These are phyloP conservation scores for Trissoscelio sp. DNA, from an alignment of 2,888 invertebrate species.

Conservation along the genomic window DNA sequence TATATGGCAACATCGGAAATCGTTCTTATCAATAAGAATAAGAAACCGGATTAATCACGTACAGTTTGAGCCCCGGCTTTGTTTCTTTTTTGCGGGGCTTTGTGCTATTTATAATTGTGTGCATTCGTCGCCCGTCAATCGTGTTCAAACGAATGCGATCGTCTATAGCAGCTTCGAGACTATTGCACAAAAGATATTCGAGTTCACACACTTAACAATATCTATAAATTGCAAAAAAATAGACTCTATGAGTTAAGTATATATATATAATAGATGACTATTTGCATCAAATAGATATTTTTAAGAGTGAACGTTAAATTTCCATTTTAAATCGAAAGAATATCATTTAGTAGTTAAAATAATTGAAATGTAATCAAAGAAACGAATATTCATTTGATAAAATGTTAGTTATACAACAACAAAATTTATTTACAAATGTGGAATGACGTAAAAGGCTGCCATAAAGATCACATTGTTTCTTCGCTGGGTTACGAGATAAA, in stretches of 20 bases:
- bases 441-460: constrained; percentile 40
- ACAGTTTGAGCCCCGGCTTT: constrained; percentile 79
- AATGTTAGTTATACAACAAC: constrained; percentile 8
- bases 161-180: constrained; percentile 73
- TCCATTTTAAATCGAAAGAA: too few relatives aligned
- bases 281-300: too few relatives aligned
- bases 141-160: constrained; percentile 76
- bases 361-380: background rate
- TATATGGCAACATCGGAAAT: constrained; percentile 33
- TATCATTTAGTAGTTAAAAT: background rate
- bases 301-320: too few relatives aligned
- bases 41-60: constrained; percentile 60
- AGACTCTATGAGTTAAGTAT: too few relatives aligned
- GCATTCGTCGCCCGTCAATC: constrained; percentile 79
- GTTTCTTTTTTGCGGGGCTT: too few relatives aligned
- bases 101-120: constrained; percentile 83
- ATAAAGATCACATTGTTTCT: constrained; percentile 67
- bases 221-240: too few relatives aligned
- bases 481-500: constrained; percentile 24
- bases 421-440: constrained; percentile 46
- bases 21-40: constrained; percentile 52
- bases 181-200: constrained; percentile 11
- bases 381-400: constrained; percentile 11
- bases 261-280: too few relatives aligned
- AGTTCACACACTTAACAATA: background rate